Evolutionary conservation across 2,113 vertebrate species (phyloP), one percentile per base, ranked within the genome.

Genomic region (Phainopepla nitens): DNA sequence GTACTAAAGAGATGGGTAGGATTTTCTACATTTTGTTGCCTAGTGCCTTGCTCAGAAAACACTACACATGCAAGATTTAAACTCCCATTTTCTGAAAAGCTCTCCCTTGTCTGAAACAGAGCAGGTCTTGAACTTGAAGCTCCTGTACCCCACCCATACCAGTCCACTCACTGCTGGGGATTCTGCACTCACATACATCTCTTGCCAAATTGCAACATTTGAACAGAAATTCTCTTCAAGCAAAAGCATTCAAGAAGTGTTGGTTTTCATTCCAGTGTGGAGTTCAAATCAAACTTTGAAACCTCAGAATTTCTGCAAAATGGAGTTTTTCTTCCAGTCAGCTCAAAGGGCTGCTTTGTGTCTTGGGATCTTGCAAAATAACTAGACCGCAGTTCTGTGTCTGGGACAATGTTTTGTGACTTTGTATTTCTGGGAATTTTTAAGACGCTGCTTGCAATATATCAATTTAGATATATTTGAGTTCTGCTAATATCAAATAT

Each of bases 221-320:
- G 77, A 94, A 68, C 89, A 94, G 83, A 94, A 83, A 94, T 87
- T 94, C 81, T 91, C 41, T 87, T 96, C 80, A 64, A 71, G 69
- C 61, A 82, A 68, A 92, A 89, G 28, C 61, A 49, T 94, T 93
- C n/a, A 68, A 45, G 84, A 94, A 78, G 72, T 47, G 76, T 87
- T 92, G 35, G 33, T 89, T 94, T 96, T 96, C 94, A 53, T 91
- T 94, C 83, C 94, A 89, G 44, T 15, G 25, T 56, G 77, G 80
- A 81, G 89, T 35, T 89, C 77, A 97, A 95, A 94, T 64, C 89
- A 84, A 91, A 94, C 89, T 91, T 78, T 47, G 69, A 97, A 92
- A 95, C 93, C 89, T 95, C 91, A 89, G 64, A 92, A 77, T 47
- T 90, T 58, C 56, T 89, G 71, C 91, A 87, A 66, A 94, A 70